phyloP scores from a whole-genome alignment of 2,113 vertebrate species.

The Cephalopterus ornatus region DNA sequence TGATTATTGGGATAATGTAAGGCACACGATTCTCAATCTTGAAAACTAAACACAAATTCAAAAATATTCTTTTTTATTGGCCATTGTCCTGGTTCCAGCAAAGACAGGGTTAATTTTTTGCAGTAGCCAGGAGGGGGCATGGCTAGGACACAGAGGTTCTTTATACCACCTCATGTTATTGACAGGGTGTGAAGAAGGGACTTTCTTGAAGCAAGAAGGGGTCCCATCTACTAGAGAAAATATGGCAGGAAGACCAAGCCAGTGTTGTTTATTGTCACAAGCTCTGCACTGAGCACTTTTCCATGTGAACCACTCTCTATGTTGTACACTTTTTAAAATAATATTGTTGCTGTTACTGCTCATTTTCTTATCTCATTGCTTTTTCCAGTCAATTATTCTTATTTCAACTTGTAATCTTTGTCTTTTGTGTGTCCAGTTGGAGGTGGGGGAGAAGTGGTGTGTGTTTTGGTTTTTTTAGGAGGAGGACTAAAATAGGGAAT shows the following conservation, averaged over 20 bases:
- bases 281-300: neutral
- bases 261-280: accelerated
- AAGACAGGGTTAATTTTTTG: neutral
- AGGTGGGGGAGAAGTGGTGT: neutral
- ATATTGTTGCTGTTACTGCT: neutral
- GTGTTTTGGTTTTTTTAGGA: neutral
- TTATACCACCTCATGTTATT: neutral
- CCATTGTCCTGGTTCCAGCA: neutral
- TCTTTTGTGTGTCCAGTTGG: neutral
- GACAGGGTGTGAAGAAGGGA: neutral
- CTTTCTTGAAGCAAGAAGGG: neutral
- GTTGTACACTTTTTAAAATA: neutral
- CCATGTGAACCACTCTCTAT: neutral
- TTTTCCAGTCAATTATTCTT: neutral
- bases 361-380: neutral
- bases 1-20: neutral
- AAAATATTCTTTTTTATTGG: neutral
- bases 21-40: neutral
- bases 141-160: neutral
- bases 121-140: neutral
- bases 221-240: neutral
- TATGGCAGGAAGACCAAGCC: neutral
- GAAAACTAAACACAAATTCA: neutral
- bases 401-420: neutral
- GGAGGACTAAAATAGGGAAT: neutral